phyloP scores from a whole-genome alignment of 2,797 vertebrate genomes.

The Neolamprologus multifasciatus region DNA sequence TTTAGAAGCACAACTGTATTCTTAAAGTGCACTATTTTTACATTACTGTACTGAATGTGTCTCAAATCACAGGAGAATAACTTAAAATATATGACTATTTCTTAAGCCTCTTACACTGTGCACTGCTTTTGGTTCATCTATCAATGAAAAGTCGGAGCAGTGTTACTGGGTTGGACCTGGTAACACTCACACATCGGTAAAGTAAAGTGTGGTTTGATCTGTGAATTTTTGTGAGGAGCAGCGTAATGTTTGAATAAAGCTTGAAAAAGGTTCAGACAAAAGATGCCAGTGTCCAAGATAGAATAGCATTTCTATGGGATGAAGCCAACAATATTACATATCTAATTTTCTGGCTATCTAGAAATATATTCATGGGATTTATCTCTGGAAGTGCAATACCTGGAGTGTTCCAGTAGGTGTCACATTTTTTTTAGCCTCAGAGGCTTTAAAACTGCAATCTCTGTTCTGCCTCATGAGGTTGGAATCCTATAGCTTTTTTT shows the following conservation, averaged over 20 bases:
- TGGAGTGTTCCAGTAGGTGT: background rate
- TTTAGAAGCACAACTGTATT: background rate
- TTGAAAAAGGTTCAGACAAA: background rate
- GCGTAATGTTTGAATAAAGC: background rate
- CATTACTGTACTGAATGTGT: background rate
- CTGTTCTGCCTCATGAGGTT: background rate
- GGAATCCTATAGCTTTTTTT: background rate
- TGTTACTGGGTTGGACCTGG: background rate
- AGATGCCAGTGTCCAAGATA: background rate
- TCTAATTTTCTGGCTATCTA: background rate
- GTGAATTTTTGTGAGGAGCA: background rate
- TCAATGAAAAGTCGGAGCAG: background rate
- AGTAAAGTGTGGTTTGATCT: background rate
- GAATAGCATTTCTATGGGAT: background rate
- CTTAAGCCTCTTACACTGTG: background rate
- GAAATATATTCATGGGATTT: background rate
- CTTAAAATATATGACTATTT: background rate
- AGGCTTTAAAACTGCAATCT: background rate
- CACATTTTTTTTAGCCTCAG: background rate
- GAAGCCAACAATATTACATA: background rate
- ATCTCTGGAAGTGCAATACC: background rate
- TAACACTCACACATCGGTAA: background rate
- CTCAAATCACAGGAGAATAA: background rate
- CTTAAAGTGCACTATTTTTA: background rate
- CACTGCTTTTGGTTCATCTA: background rate